Percentiles rank a stretch among this genome's conserved stretches.
Evolutionary conservation across 2,888 invertebrate genomes (phyloP).

Genomic region (Yponomeuta cagnagella): DNA sequence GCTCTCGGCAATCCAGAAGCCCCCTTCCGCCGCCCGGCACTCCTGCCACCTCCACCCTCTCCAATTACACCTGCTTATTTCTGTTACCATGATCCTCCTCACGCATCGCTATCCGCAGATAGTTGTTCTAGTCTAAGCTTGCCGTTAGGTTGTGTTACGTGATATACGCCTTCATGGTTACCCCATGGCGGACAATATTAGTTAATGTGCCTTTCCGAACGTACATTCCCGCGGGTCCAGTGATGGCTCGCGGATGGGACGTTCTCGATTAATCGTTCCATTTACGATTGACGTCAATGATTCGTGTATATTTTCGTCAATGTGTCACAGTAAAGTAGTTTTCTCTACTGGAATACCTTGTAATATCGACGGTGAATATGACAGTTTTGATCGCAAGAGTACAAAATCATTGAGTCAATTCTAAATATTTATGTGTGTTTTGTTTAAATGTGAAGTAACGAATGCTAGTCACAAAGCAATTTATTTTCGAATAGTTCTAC

Average conservation of each 20-base stretch:
- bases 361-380: too few species aligned
- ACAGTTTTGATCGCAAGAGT: too few species aligned
- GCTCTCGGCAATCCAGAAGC: constrained; percentile 69
- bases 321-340: neutral
- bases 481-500: constrained; percentile 2
- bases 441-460: neutral
- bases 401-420: neutral
- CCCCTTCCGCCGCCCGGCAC: constrained; percentile 46
- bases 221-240: constrained; percentile 20
- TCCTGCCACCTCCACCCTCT: constrained; percentile 79
- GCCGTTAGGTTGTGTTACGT: constrained; percentile 36
- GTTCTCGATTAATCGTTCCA: neutral
- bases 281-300: constrained; percentile 1
- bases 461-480: constrained; percentile 11
- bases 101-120: constrained; percentile 81
- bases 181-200: constrained; percentile 42
- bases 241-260: constrained; percentile 1
- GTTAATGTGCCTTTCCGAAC: constrained; percentile 51
- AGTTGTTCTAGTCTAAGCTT: constrained; percentile 77
- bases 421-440: constrained; percentile 1
- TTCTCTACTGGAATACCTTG: too few species aligned
- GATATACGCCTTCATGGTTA: constrained; percentile 40
- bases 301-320: neutral
- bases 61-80: constrained; percentile 80
- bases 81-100: constrained; percentile 79